Conservation (phyloP, 2,888 invertebrate genomes). For the Morpho achilles region DNA sequence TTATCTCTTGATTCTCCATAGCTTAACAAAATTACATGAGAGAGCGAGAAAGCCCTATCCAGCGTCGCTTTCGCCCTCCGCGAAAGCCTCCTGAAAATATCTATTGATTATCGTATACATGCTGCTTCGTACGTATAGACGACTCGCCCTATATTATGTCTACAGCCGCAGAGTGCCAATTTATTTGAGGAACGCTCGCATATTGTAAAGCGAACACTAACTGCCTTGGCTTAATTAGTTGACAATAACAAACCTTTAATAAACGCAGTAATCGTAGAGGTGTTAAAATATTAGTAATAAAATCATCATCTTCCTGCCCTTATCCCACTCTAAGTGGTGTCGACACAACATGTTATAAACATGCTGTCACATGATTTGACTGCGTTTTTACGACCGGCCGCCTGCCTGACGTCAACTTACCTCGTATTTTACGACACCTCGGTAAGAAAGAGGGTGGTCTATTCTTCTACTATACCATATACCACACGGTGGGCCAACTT, state of each 20-base stretch:
- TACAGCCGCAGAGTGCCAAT: slow-evolving; percentile 67
- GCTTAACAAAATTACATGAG: slow-evolving; percentile 62
- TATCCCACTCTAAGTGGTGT: too few relatives aligned
- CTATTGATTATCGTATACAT: slow-evolving; percentile 77
- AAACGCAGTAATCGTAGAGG: neutral
- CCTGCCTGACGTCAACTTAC: too few relatives aligned
- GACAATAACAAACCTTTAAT: slow-evolving; percentile 10
- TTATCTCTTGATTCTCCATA: slow-evolving; percentile 42
- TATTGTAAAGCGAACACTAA: slow-evolving; percentile 22
- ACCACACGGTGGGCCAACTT: too few relatives aligned
- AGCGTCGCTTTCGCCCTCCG: slow-evolving; percentile 55
- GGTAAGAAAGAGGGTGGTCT: too few relatives aligned
- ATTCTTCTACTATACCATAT: too few relatives aligned
- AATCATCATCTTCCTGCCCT: too few relatives aligned
- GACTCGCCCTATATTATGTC: slow-evolving; percentile 67
- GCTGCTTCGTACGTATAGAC: slow-evolving; percentile 59
- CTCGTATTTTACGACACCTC: too few relatives aligned
- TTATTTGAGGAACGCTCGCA: slow-evolving; percentile 68
- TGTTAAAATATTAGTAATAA: too few relatives aligned
- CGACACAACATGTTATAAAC: too few relatives aligned
- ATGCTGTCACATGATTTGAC: too few relatives aligned
- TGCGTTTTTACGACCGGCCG: too few relatives aligned
- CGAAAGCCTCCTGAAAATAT: slow-evolving; percentile 79
- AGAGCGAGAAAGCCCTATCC: slow-evolving; percentile 58
- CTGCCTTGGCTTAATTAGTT: slow-evolving; percentile 12